phyloP scores from a whole-genome alignment of 1,140 invertebrate genomes.

The Thaumetopoea pityocampa region DNA sequence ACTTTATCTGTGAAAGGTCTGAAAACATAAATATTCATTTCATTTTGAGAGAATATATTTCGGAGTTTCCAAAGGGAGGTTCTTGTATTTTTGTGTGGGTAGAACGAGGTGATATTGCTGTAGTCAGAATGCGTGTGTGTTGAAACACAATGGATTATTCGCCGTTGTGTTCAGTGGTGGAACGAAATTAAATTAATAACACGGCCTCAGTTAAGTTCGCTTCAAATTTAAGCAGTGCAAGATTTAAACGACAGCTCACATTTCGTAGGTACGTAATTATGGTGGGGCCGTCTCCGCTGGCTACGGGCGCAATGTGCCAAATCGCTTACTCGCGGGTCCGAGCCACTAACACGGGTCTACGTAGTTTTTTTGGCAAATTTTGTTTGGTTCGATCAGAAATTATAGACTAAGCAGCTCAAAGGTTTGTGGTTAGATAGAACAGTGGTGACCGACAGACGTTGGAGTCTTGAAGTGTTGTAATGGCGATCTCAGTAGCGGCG shows the following conservation, averaged over 20 bases:
- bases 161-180: slow-evolving; percentile 24
- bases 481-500: too few species aligned
- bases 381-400: too few species aligned
- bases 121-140: slow-evolving; percentile 6
- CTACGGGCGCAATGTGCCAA: slow-evolving; percentile 61
- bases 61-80: slow-evolving; percentile 7
- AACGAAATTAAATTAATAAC: slow-evolving; percentile 61
- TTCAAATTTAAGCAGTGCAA: slow-evolving; percentile 67
- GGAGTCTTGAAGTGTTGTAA: too few species aligned
- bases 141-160: slow-evolving; percentile 13
- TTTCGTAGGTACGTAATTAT: slow-evolving; percentile 69
- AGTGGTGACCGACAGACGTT: too few species aligned
- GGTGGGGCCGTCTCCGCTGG: slow-evolving; percentile 28
- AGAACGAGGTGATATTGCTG: slow-evolving; percentile 5
- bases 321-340: slow-evolving; percentile 61
- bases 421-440: too few species aligned
- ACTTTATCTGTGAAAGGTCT: slow-evolving; percentile 13
- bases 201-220: slow-evolving; percentile 52
- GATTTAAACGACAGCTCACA: slow-evolving; percentile 68
- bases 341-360: slow-evolving; percentile 30
- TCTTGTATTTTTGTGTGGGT: background rate
- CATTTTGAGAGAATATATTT: slow-evolving; percentile 14
- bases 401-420: too few species aligned
- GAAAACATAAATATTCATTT: slow-evolving; percentile 15
- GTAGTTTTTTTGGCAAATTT: slow-evolving; percentile 4